A percentile compares a stretch with the other conserved stretches of the same genome.
These are phyloP conservation scores for Synaphobranchus kaupii DNA, from an alignment of 2,797 vertebrate genomes.

Conservation along the genomic window DNA sequence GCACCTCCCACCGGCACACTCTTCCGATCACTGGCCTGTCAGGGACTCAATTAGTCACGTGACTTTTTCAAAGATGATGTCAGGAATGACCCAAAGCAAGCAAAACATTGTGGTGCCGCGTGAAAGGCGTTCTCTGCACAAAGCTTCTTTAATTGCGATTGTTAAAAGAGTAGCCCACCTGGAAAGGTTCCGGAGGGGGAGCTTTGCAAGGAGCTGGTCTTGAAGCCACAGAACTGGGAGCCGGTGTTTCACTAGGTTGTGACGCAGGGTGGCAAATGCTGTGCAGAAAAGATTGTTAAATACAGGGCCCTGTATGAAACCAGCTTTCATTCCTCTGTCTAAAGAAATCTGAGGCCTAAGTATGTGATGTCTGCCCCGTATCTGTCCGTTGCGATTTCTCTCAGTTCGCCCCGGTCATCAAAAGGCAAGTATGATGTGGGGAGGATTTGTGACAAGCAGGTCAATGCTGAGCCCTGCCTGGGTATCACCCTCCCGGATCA, in stretches of 20 bases:
- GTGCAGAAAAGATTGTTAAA: not conserved
- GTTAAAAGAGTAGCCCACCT: not conserved
- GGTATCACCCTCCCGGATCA: conserved; percentile 73
- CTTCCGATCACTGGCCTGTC: not conserved
- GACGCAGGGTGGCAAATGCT: not conserved
- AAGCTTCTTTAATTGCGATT: not conserved
- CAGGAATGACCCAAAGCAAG: not conserved
- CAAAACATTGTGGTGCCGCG: not conserved
- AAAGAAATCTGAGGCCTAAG: not conserved
- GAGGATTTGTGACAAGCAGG: conserved; percentile 83
- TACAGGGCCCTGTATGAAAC: not conserved
- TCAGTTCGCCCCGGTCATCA: conserved; percentile 96
- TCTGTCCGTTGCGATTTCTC: conserved; percentile 98
- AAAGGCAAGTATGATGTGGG: conserved; percentile 88
- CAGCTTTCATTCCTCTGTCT: not conserved
- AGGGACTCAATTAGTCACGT: not conserved
- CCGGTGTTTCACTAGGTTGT: not conserved
- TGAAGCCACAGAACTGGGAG: not conserved
- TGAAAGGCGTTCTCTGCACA: not conserved
- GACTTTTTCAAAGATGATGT: not conserved
- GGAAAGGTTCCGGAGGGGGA: not conserved
- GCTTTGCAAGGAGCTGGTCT: not conserved
- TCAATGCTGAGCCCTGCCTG: conserved; percentile 68
- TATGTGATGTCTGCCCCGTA: conserved; percentile 87
- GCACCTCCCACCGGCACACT: not conserved